phyloP scores from a whole-genome alignment of 2,113 vertebrate species.

The Pluvialis apricaria region DNA sequence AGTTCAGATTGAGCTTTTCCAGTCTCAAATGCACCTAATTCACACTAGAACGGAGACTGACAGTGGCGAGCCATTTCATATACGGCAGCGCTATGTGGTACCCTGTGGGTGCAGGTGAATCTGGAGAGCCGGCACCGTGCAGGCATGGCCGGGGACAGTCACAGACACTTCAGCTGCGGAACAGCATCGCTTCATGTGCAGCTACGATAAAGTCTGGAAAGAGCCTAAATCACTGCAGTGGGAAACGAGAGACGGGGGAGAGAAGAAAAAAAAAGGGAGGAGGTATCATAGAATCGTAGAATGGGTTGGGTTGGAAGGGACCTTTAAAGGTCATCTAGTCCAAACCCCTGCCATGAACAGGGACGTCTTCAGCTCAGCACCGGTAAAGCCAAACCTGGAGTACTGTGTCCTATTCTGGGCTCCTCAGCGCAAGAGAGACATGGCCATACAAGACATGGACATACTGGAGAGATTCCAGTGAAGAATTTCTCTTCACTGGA shows the following conservation, averaged over 20 bases:
- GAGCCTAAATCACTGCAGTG: neutral
- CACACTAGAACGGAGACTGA: neutral
- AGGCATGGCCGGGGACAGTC: neutral
- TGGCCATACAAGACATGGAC: neutral
- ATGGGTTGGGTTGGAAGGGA: neutral
- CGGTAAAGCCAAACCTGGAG: neutral
- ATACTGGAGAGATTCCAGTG: neutral
- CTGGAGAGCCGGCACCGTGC: neutral
- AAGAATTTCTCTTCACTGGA: too few relatives aligned
- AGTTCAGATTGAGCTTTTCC: neutral
- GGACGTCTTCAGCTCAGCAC: neutral
- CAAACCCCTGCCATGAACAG: neutral
- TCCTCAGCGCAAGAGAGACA: neutral
- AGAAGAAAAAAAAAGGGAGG: neutral
- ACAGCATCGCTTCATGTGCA: neutral
- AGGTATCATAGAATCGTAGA: neutral
- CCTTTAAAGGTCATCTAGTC: neutral
- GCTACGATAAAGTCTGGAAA: accelerated
- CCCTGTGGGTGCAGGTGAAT: neutral
- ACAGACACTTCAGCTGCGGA: neutral
- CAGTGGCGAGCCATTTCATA: neutral
- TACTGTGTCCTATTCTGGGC: neutral
- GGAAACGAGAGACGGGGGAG: neutral
- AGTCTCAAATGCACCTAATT: neutral
- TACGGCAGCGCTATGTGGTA: neutral